Evolutionary conservation across 2,888 invertebrate genomes (phyloP), one percentile per base, ranked within the genome.

Genomic region (Monoplex corrugatus): DNA sequence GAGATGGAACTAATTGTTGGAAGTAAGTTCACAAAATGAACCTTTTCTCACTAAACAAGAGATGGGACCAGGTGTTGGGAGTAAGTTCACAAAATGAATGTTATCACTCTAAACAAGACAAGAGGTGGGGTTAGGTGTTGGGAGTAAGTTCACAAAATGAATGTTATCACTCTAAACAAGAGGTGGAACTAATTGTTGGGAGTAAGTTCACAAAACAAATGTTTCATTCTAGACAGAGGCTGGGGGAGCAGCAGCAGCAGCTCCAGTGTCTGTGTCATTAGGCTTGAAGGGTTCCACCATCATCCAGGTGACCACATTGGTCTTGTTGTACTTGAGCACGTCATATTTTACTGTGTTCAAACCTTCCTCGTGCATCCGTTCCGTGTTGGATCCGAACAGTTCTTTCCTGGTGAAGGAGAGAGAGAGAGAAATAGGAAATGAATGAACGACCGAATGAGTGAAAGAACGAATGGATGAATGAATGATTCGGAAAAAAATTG

Each of bases 311-410:
- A 82, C 88, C 43, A 88, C 63, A 68, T 88, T 88, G 68, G 88
- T 88, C 44, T 44, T 63, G 83, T 88, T 88, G 83, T 63, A 63
- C 44, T 68, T 83, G 32, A 88, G 82, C 44, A 88, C 88, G 44
- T 88, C 32, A 72, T 88, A 88, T 72, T 88, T 82, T 43, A 88
- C 63, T 19, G 88, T 88, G 88, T 88, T 88, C 83, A 88, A 45
- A 2, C 88, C 88, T 35, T 88, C 88, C 88, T 88, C 88, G 88
- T 88, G 88, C 88, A 88, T 88, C n/a, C 88, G 88, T 23, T 88
- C 88, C 32, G 82, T 88, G 68, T 83, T 83, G 44, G 88, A 83
- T 0, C 88, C 88, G 83, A 88, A 88, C 83, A 88, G 88, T 43
- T 88, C 88, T 44, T 88, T 88, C 82, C 88, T 88, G 83, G 2